These are phyloP conservation scores for Pomatorhinus ruficollis DNA, from an alignment of 2,113 vertebrate species.

Conservation along the genomic window DNA sequence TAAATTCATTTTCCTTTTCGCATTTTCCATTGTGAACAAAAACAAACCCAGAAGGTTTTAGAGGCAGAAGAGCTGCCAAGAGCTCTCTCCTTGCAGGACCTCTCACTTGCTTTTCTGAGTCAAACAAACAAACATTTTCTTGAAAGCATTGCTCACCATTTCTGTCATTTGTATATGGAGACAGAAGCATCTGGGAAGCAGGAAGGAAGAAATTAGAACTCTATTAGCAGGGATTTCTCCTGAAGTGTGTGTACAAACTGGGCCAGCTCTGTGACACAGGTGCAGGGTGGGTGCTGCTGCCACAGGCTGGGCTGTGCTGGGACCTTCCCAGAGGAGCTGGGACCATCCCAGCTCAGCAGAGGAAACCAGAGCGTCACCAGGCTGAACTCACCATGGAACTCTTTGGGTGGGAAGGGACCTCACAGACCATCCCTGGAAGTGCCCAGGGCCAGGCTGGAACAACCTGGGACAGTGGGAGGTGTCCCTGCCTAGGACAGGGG, in stretches of 20 bases:
- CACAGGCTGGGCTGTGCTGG: neutral
- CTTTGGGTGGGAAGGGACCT: neutral
- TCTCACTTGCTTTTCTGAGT: neutral
- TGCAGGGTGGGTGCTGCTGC: neutral
- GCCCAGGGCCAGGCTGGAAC: neutral
- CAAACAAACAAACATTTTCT: conserved; percentile 6
- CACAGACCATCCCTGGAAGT: neutral
- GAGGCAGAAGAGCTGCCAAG: conserved; percentile 1
- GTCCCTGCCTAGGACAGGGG: neutral
- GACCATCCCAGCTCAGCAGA: neutral
- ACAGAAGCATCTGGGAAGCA: conserved; percentile 43
- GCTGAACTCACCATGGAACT: neutral
- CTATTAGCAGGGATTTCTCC: conserved; percentile 45
- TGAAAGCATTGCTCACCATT: neutral
- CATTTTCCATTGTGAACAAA: neutral
- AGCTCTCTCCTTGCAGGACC: neutral
- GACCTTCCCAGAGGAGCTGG: neutral
- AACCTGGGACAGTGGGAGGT: fast-evolving
- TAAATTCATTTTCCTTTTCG: neutral
- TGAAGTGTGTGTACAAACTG: neutral
- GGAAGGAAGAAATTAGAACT: conserved; percentile 44
- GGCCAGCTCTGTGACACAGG: fast-evolving
- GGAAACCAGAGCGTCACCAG: neutral
- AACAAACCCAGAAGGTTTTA: neutral
- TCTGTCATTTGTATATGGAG: neutral